phyloP scores from a whole-genome alignment of 2,113 vertebrate genomes.

The Anolis carolinensis region DNA sequence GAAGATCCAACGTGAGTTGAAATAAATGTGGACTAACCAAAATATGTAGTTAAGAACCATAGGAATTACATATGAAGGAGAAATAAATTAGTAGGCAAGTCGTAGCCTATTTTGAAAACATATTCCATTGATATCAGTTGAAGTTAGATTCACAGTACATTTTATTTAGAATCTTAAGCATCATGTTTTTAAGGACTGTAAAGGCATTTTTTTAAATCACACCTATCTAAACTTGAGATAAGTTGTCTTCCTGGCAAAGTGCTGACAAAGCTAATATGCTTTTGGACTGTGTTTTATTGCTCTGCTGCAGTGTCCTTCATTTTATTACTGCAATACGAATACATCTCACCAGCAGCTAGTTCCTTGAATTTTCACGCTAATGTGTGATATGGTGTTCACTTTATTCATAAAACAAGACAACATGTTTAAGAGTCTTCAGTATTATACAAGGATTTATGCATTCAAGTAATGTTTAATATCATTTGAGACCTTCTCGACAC shows the following conservation, averaged over 20 bases:
- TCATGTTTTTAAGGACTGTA: neutral
- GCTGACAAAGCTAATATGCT: neutral
- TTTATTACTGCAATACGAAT: slow-evolving; percentile 16
- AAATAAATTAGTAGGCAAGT: neutral
- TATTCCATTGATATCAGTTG: neutral
- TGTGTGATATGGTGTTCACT: neutral
- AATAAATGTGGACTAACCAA: neutral
- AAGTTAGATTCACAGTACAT: neutral
- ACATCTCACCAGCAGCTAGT: neutral
- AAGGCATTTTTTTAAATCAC: neutral
- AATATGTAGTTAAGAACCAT: too few relatives aligned
- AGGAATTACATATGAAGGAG: neutral
- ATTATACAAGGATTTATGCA: too few relatives aligned
- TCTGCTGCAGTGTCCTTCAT: slow-evolving; percentile 7
- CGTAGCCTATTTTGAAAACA: neutral
- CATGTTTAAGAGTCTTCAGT: neutral
- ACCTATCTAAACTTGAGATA: neutral
- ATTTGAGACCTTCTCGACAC: neutral
- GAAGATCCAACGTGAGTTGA: neutral
- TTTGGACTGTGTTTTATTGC: neutral
- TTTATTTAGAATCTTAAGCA: neutral
- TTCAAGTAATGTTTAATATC: neutral
- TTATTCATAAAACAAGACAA: neutral
- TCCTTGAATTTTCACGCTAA: neutral
- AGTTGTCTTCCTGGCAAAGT: neutral